Conservation (phyloP, 1,140 invertebrate genomes). For the Drosophila nebulosa region DNA sequence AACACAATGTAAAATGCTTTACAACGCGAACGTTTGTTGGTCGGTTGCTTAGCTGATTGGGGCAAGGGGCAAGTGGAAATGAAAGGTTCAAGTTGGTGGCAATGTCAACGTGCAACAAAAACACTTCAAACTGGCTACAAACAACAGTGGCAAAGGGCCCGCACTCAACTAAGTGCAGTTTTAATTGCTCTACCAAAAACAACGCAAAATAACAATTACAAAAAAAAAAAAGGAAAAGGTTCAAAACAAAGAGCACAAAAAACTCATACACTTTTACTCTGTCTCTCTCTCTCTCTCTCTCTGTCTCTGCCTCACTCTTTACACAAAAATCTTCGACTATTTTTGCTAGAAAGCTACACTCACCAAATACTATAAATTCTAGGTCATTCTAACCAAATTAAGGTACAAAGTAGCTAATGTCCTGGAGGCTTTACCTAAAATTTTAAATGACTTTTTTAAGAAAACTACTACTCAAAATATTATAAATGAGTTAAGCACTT, state of each 20-base stretch:
- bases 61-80: too few species aligned
- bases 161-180: constrained; percentile 22
- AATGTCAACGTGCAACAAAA: constrained; percentile 41
- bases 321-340: not conserved
- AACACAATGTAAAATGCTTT: constrained; percentile 34
- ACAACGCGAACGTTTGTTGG: constrained; percentile 16
- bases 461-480: too few species aligned
- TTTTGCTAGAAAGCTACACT: not conserved
- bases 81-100: not conserved
- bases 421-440: too few species aligned
- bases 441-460: too few species aligned
- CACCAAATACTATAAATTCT: too few species aligned
- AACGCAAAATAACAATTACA: constrained; percentile 2
- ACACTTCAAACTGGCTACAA: constrained; percentile 47
- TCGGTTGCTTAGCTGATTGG: too few species aligned
- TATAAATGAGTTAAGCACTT: too few species aligned
- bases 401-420: too few species aligned
- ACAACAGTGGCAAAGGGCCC: constrained; percentile 9
- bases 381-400: too few species aligned
- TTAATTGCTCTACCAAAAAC: constrained; percentile 47
- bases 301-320: not conserved
- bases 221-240: constrained; percentile 2
- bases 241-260: not conserved
- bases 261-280: not conserved
- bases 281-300: not conserved